Evolutionary conservation across 2,113 vertebrate species (phyloP).

Genomic region (Gallinago undulata): DNA sequence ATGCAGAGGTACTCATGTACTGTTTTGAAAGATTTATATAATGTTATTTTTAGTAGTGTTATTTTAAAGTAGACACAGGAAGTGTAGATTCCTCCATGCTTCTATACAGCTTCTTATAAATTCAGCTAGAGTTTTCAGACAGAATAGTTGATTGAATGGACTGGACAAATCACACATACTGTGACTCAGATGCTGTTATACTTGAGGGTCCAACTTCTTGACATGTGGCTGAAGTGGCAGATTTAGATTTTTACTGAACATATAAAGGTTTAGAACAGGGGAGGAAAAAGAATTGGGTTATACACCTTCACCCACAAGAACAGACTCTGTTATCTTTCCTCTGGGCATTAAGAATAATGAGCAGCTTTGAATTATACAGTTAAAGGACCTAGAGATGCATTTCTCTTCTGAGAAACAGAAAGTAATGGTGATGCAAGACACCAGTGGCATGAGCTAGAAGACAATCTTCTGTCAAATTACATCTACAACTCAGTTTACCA

Average conservation of each 20-base stretch:
- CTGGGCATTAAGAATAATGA: background rate
- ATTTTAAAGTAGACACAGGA: background rate
- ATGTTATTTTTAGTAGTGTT: background rate
- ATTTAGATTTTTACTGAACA: background rate
- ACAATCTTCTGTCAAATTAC: background rate
- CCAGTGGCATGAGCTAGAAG: background rate
- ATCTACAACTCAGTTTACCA: background rate
- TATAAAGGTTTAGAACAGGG: background rate
- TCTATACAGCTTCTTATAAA: background rate
- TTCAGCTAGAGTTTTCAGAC: background rate
- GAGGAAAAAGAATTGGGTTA: background rate
- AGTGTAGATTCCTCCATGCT: background rate
- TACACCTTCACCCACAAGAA: background rate
- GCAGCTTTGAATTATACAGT: background rate
- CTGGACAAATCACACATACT: background rate
- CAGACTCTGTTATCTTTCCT: background rate
- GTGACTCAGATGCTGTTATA: background rate
- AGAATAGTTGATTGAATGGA: background rate
- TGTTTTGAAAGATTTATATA: background rate
- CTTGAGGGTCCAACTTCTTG: background rate
- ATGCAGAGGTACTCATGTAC: background rate
- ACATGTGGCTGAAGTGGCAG: background rate
- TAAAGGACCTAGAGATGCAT: accelerated
- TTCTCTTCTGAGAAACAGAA: background rate
- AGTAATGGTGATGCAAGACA: background rate